A percentile compares a stretch with the other conserved stretches of the same genome.
phyloP scores from a whole-genome alignment of 1,140 invertebrate species.

The Brachionus sp. region DNA sequence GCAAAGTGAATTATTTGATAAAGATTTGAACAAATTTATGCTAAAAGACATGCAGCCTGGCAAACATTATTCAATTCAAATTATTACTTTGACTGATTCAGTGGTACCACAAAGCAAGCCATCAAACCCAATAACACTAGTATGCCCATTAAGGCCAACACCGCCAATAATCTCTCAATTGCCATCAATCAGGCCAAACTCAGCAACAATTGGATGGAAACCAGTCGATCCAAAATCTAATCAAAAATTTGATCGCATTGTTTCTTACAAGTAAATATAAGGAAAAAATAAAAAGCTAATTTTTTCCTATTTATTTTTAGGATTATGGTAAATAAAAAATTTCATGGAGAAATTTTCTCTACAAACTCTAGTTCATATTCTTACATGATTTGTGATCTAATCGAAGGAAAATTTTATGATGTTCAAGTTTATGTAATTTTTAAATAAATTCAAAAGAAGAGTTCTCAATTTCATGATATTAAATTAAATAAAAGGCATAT shows the following conservation, averaged over 20 bases:
- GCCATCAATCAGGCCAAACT: slow-evolving; percentile 55
- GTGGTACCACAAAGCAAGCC: slow-evolving; percentile 54
- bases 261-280: slow-evolving; percentile 51
- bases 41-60: slow-evolving; percentile 51
- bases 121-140: slow-evolving; percentile 52
- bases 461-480: slow-evolving; percentile 48
- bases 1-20: slow-evolving; percentile 47
- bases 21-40: slow-evolving; percentile 49
- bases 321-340: slow-evolving; percentile 56
- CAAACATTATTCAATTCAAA: slow-evolving; percentile 52
- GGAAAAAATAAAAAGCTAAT: not conserved
- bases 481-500: slow-evolving; percentile 10
- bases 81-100: slow-evolving; percentile 52
- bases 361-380: slow-evolving; percentile 52
- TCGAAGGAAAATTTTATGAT: slow-evolving; percentile 55
- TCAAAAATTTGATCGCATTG: slow-evolving; percentile 52
- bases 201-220: slow-evolving; percentile 56
- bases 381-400: slow-evolving; percentile 55
- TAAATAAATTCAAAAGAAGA: not conserved
- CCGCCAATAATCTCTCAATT: slow-evolving; percentile 53
- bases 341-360: slow-evolving; percentile 55
- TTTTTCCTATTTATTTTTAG: slow-evolving; percentile 47
- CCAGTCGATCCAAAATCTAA: slow-evolving; percentile 49
- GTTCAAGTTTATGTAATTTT: slow-evolving; percentile 50
- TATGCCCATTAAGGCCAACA: slow-evolving; percentile 54